phyloP scores from a whole-genome alignment of 2,797 vertebrate species.

The Spondyliosoma cantharus region DNA sequence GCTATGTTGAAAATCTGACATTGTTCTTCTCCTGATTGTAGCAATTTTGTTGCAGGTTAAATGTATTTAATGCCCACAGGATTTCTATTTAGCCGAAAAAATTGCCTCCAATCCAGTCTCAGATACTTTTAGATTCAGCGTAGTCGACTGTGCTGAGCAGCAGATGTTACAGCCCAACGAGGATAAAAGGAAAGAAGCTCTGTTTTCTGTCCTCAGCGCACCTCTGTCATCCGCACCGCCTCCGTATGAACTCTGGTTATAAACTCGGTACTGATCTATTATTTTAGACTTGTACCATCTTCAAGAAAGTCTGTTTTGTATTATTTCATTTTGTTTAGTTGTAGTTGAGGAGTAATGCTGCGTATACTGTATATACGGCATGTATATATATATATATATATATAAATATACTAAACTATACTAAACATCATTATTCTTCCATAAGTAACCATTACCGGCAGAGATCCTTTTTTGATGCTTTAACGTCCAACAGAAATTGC shows the following conservation, averaged over 20 bases:
- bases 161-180: conserved; percentile 53
- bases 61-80: conserved; percentile 28
- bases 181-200: conserved; percentile 30
- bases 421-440: conserved; percentile 33
- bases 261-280: conserved; percentile 10
- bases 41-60: conserved; percentile 31
- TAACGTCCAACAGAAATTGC: background rate
- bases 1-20: conserved; percentile 14
- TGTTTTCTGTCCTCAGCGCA: conserved; percentile 20
- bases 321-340: background rate
- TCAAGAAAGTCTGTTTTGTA: background rate
- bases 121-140: conserved; percentile 10
- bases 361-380: no score
- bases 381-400: no score
- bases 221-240: conserved; percentile 13
- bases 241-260: conserved; percentile 15
- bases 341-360: background rate
- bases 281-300: conserved; percentile 16
- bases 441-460: conserved; percentile 34
- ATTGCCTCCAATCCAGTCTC: conserved; percentile 16
- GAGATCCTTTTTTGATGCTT: conserved; percentile 33
- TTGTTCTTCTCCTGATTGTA: conserved; percentile 25
- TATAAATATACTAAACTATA: no score
- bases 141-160: conserved; percentile 31
- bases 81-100: conserved; percentile 20